phyloP scores from a whole-genome alignment of 2,113 vertebrate genomes.

The Bufo bufo region DNA sequence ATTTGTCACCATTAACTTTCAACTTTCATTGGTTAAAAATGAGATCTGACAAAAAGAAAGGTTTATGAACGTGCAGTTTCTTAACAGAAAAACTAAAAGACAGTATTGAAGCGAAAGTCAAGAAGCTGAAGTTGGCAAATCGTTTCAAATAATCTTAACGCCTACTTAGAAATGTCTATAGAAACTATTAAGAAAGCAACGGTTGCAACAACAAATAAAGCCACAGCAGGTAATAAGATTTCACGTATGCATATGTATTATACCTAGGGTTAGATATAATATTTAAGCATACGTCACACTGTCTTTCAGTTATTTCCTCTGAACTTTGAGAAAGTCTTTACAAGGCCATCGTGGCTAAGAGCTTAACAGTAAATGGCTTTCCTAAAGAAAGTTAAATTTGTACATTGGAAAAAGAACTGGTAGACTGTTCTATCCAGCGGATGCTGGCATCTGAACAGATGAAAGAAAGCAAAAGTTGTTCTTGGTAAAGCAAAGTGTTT shows the following conservation, averaged over 20 bases:
- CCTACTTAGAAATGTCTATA: slow-evolving; percentile 79
- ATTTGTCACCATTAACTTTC: slow-evolving; percentile 86
- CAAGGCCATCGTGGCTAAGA: slow-evolving; percentile 77
- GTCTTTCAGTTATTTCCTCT: slow-evolving; percentile 86
- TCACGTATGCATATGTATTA: slow-evolving; percentile 43
- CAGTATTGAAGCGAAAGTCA: slow-evolving; percentile 78
- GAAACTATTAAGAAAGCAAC: slow-evolving; percentile 82
- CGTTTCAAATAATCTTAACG: slow-evolving; percentile 75
- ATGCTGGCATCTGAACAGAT: slow-evolving; percentile 68
- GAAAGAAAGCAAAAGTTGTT: slow-evolving; percentile 65
- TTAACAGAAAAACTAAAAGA: slow-evolving; percentile 87
- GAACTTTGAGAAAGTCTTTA: slow-evolving; percentile 76
- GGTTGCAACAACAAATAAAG: slow-evolving; percentile 84
- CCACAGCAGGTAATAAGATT: slow-evolving; percentile 85
- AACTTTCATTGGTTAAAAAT: slow-evolving; percentile 67
- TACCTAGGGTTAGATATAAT: slow-evolving; percentile 70
- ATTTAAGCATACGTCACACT: slow-evolving; percentile 64
- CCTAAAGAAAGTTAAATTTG: slow-evolving; percentile 65
- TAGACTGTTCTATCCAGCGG: slow-evolving; percentile 64
- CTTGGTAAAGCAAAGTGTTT: slow-evolving; percentile 67
- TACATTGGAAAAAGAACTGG: slow-evolving; percentile 62
- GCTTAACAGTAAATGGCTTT: slow-evolving; percentile 66
- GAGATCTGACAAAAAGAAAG: slow-evolving; percentile 80
- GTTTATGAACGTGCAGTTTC: slow-evolving; percentile 86
- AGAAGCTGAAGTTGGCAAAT: slow-evolving; percentile 78